Evolutionary conservation across 1,140 invertebrate genomes (phyloP).

Genomic region (Formica exsecta): DNA sequence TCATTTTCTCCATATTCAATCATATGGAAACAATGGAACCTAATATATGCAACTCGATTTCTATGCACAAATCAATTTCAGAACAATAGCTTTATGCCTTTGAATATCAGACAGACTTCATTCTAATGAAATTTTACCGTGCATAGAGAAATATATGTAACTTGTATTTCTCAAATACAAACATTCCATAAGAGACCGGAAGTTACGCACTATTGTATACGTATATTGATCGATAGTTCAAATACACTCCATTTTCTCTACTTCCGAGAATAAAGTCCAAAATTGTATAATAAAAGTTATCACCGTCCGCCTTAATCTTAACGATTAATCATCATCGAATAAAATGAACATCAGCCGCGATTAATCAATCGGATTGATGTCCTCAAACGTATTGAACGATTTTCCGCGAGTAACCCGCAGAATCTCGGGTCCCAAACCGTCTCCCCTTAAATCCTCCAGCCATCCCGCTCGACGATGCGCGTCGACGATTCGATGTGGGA

Average conservation of each 20-base stretch:
- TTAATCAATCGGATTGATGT: constrained; percentile 74
- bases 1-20: constrained; percentile 20
- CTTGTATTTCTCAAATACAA: background rate
- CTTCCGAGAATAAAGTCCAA: background rate
- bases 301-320: background rate
- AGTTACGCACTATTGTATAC: no score
- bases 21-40: background rate
- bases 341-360: constrained; percentile 62
- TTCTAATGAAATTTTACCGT: constrained; percentile 41
- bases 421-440: constrained; percentile 65
- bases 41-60: background rate
- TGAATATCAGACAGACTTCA: background rate
- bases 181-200: background rate
- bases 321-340: constrained; percentile 36
- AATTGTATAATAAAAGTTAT: background rate
- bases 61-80: constrained; percentile 22
- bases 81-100: background rate
- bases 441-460: background rate
- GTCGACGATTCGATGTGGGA: constrained; percentile 66
- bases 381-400: constrained; percentile 59
- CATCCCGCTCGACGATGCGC: background rate
- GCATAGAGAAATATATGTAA: constrained; percentile 22
- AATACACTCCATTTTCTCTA: background rate
- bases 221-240: background rate
- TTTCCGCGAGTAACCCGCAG: constrained; percentile 62